Evolutionary conservation across 2,113 vertebrate species (phyloP).

Genomic region (Callospermophilus lateralis): DNA sequence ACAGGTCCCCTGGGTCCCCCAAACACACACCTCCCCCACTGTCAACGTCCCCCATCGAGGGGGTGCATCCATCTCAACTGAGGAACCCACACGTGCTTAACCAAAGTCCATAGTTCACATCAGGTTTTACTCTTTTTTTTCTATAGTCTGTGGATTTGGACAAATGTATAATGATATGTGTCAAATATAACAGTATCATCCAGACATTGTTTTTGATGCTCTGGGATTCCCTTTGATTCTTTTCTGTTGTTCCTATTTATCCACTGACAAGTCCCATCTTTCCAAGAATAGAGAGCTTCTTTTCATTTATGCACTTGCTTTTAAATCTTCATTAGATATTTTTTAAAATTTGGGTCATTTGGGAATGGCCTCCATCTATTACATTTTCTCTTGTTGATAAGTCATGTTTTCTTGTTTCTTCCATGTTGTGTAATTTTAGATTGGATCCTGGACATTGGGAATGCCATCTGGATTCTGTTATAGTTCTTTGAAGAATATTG

Average conservation of each 20-base stretch:
- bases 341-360: constrained; percentile 28
- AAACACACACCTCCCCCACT: too few species aligned
- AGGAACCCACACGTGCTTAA: neutral
- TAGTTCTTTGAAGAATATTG: constrained; percentile 65
- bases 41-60: neutral
- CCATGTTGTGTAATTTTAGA: constrained; percentile 3
- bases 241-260: neutral
- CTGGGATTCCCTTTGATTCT: neutral
- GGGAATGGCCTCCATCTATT: neutral
- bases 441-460: constrained; percentile 11
- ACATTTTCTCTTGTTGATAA: neutral
- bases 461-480: constrained; percentile 67
- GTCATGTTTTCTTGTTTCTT: constrained; percentile 27
- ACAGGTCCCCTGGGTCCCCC: neutral
- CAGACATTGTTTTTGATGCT: neutral
- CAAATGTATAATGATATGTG: too few species aligned
- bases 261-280: neutral
- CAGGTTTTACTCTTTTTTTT: neutral
- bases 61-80: too few species aligned
- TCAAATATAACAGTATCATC: neutral
- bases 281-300: neutral
- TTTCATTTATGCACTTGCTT: constrained; percentile 35
- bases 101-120: fast-evolving
- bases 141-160: too few species aligned
- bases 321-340: constrained; percentile 10